Evolutionary conservation across 2,888 invertebrate genomes (phyloP).

Genomic region (Erannis defoliaria): DNA sequence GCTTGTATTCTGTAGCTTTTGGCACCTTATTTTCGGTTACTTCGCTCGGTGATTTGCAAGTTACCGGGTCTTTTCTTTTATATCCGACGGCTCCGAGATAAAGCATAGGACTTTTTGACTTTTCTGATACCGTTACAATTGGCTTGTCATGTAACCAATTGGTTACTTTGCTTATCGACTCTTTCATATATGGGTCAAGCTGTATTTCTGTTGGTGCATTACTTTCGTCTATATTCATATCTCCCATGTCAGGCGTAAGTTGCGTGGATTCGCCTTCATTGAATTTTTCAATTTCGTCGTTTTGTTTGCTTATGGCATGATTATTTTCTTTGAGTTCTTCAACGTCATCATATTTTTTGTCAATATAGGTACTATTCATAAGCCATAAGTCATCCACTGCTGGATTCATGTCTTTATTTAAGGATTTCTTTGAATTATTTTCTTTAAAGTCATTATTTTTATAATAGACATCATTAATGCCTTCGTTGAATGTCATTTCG

Average conservation of each 20-base stretch:
- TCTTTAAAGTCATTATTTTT: constrained; percentile 1
- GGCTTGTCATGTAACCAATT: constrained; percentile 53
- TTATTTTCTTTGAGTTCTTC: background rate
- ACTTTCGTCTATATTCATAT: background rate
- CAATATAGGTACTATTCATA: no score
- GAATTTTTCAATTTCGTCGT: background rate
- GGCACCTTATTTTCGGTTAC: constrained; percentile 24
- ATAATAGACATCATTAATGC: background rate
- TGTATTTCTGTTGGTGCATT: background rate
- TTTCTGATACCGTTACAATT: constrained; percentile 34
- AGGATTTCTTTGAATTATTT: background rate
- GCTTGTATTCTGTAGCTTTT: constrained; percentile 44
- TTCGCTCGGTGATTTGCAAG: constrained; percentile 30
- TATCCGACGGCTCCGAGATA: constrained; percentile 51
- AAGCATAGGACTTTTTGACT: constrained; percentile 22
- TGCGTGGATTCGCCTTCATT: constrained; percentile 5
- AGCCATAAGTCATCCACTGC: no score
- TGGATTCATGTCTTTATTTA: no score
- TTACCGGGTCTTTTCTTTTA: constrained; percentile 52
- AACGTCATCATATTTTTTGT: background rate
- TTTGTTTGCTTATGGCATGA: background rate
- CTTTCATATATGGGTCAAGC: background rate
- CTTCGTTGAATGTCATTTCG: no score
- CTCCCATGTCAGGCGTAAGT: constrained; percentile 9
- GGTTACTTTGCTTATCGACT: constrained; percentile 46